phyloP scores from a whole-genome alignment of 2,888 invertebrate species.

The Ornithoptera alexandrae region DNA sequence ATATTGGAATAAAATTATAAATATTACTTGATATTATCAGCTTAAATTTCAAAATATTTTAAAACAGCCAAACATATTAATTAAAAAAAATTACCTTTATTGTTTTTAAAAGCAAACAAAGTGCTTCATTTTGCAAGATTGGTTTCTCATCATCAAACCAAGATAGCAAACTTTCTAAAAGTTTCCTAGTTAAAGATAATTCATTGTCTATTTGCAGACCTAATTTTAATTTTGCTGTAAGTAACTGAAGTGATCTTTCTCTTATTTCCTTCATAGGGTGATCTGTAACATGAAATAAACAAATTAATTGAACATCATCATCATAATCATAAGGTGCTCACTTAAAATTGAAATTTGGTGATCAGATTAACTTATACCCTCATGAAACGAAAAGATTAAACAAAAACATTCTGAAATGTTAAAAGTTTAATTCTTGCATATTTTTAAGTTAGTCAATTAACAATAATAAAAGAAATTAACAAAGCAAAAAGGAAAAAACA shows the following conservation, averaged over 20 bases:
- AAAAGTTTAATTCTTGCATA: no score
- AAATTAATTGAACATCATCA: not conserved
- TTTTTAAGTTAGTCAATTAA: no score
- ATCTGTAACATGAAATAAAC: conserved; percentile 51
- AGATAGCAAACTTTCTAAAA: conserved; percentile 79
- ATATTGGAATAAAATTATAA: no score
- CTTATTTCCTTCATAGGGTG: conserved; percentile 81
- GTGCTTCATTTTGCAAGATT: conserved; percentile 77
- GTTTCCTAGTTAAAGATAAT: conserved; percentile 78
- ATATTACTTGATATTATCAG: no score
- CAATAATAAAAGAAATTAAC: no score
- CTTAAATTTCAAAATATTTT: no score
- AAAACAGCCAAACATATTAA: no score
- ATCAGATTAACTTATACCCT: no score
- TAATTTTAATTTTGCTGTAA: conserved; percentile 81
- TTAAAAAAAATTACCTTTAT: conserved; percentile 69
- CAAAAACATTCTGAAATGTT: no score
- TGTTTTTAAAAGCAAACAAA: conserved; percentile 77
- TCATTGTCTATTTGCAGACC: conserved; percentile 82
- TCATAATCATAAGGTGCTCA: not conserved
- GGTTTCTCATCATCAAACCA: conserved; percentile 82
- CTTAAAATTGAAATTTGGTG: no score
- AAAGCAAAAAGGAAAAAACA: no score
- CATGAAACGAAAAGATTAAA: no score
- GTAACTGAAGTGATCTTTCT: conserved; percentile 73